Evolutionary conservation across 1,140 invertebrate genomes (phyloP).

Genomic region (Drosophila mojavensis): DNA sequence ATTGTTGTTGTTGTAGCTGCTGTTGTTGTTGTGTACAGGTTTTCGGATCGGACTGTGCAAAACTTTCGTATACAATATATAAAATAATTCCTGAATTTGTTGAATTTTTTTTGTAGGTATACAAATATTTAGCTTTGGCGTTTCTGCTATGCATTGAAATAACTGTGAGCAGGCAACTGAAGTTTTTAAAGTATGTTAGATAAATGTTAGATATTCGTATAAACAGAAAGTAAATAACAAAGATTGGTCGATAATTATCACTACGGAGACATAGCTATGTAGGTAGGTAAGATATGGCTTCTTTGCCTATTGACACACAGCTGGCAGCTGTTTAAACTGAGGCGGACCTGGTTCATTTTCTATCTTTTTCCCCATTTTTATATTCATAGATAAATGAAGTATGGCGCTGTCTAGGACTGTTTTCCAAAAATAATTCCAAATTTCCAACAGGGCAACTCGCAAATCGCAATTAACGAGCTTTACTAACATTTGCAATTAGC

Average conservation of each 20-base stretch:
- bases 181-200: neutral
- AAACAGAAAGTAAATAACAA: constrained; percentile 9
- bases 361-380: neutral
- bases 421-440: constrained; percentile 4
- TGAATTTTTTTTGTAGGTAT: constrained; percentile 13
- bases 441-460: constrained; percentile 28
- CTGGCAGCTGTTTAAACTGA: constrained; percentile 56
- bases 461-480: constrained; percentile 37
- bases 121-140: constrained; percentile 22
- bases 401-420: neutral
- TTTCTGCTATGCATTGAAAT: constrained; percentile 55
- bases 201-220: neutral
- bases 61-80: constrained; percentile 18
- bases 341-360: constrained; percentile 26
- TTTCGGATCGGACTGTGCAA: constrained; percentile 6
- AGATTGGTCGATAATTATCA: constrained; percentile 22
- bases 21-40: constrained; percentile 39
- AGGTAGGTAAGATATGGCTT: constrained; percentile 36
- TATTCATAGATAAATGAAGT: neutral
- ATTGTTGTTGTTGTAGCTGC: constrained; percentile 11
- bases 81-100: constrained; percentile 6
- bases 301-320: constrained; percentile 16
- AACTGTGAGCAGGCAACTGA: neutral
- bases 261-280: neutral
- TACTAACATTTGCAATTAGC: constrained; percentile 56